Percentiles rank a stretch among this genome's conserved stretches.
Conservation (phyloP, 1,140 invertebrate genomes). For the Leptopilina boulardi region DNA sequence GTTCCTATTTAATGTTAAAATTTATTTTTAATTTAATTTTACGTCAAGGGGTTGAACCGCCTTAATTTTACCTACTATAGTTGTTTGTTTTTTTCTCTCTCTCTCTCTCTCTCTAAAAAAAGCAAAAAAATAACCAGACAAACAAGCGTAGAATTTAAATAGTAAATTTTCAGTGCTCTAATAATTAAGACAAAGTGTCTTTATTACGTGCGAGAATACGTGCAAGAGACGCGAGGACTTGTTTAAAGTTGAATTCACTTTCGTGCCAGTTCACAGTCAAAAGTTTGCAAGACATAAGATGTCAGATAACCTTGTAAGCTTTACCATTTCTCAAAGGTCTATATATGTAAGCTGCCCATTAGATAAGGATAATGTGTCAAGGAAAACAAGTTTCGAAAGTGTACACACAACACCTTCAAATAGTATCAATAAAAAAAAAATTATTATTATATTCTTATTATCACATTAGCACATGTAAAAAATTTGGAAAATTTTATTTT, state of each 20-base stretch:
- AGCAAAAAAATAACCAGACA: no score
- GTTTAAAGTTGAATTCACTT: constrained; percentile 20
- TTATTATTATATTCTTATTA: neutral
- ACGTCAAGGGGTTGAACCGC: no score
- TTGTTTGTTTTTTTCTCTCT: neutral
- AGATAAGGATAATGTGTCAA: constrained; percentile 33
- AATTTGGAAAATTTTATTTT: no score
- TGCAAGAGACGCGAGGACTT: neutral
- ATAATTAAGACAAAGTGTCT: constrained; percentile 9
- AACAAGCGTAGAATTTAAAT: neutral
- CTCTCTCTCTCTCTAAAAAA: no score
- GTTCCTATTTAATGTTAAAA: no score
- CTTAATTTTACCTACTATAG: no score
- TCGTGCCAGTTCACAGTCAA: constrained; percentile 28
- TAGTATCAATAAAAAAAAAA: neutral
- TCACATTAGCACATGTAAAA: neutral
- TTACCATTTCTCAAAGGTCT: constrained; percentile 26
- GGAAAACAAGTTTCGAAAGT: neutral
- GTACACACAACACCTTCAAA: neutral
- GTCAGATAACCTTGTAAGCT: constrained; percentile 10
- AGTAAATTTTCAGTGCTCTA: neutral
- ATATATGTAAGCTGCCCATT: constrained; percentile 13
- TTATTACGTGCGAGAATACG: neutral
- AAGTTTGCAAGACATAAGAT: constrained; percentile 10
- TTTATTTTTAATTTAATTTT: no score